phyloP scores from a whole-genome alignment of 2,888 invertebrate species.

The Pyrgus malvae region DNA sequence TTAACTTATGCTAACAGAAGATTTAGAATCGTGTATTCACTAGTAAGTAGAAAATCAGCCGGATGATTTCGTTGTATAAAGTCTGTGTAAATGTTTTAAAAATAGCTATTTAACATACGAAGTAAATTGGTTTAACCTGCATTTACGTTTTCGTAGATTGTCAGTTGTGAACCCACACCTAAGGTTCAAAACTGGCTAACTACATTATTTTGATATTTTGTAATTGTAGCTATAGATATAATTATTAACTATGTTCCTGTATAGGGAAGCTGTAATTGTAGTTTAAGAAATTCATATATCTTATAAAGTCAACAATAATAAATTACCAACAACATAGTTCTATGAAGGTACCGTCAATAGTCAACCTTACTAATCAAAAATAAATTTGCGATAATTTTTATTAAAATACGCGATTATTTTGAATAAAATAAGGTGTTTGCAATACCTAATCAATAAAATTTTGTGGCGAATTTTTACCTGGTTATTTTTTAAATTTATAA shows the following conservation, averaged over 20 bases:
- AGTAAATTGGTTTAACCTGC: slow-evolving; percentile 18
- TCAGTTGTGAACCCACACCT: slow-evolving; percentile 3
- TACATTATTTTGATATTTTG: slow-evolving; percentile 5
- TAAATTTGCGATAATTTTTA: neutral
- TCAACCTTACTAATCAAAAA: neutral
- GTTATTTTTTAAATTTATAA: no score
- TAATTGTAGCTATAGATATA: slow-evolving; percentile 15
- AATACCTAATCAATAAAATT: no score
- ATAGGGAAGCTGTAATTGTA: slow-evolving; percentile 14
- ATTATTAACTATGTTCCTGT: slow-evolving; percentile 21
- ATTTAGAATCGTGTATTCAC: slow-evolving; percentile 1
- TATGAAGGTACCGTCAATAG: neutral
- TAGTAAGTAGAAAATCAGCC: slow-evolving; percentile 10
- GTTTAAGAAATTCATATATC: slow-evolving; percentile 1
- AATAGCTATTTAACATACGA: slow-evolving; percentile 17
- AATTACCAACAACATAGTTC: slow-evolving; percentile 18
- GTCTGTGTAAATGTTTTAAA: slow-evolving; percentile 18
- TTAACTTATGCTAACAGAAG: slow-evolving; percentile 44
- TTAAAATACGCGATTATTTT: no score
- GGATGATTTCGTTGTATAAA: slow-evolving; percentile 24
- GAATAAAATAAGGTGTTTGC: no score
- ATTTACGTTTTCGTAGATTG: slow-evolving; percentile 11
- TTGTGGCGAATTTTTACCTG: no score
- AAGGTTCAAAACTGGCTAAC: slow-evolving; percentile 17
- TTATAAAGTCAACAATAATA: slow-evolving; percentile 15